Evolutionary conservation across 2,888 invertebrate species (phyloP).

Genomic region (Rhorus exstirpatorius): DNA sequence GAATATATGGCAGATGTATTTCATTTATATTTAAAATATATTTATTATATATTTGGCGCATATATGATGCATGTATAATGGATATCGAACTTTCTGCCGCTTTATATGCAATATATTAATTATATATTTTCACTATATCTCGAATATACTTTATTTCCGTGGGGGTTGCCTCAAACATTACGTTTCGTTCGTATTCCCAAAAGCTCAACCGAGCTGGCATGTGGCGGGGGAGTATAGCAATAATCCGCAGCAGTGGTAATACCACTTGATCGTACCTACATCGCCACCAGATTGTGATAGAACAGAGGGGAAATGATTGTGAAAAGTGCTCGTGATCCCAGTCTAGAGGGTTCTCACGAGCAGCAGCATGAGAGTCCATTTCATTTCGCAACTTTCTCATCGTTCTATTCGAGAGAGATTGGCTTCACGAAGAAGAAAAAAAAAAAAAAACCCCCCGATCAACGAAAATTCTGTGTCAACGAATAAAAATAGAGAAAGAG

Average conservation of each 20-base stretch:
- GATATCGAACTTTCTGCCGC: no score
- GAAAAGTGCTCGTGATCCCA: slow-evolving; percentile 40
- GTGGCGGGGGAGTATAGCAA: slow-evolving; percentile 17
- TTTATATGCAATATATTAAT: no score
- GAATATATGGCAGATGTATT: no score
- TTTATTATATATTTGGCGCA: no score
- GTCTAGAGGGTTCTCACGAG: neutral
- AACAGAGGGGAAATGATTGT: slow-evolving; percentile 52
- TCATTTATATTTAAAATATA: no score
- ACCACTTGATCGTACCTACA: slow-evolving; percentile 24
- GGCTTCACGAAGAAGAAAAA: neutral
- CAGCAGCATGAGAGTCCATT: slow-evolving; percentile 37
- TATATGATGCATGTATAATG: no score
- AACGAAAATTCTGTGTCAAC: slow-evolving; percentile 24
- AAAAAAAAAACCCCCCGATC: slow-evolving; percentile 16
- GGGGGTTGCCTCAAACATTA: neutral
- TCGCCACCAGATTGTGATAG: slow-evolving; percentile 33
- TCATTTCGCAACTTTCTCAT: slow-evolving; percentile 27
- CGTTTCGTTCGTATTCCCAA: slow-evolving; percentile 17
- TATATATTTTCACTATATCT: no score
- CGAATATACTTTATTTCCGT: no score
- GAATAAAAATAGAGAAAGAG: slow-evolving; percentile 41
- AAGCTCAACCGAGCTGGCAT: slow-evolving; percentile 3
- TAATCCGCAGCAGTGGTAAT: slow-evolving; percentile 9
- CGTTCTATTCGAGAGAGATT: slow-evolving; percentile 25